Evolutionary conservation across 2,113 vertebrate species (phyloP), one percentile per base, ranked within the genome.

Genomic region (Crotalus viridis): DNA sequence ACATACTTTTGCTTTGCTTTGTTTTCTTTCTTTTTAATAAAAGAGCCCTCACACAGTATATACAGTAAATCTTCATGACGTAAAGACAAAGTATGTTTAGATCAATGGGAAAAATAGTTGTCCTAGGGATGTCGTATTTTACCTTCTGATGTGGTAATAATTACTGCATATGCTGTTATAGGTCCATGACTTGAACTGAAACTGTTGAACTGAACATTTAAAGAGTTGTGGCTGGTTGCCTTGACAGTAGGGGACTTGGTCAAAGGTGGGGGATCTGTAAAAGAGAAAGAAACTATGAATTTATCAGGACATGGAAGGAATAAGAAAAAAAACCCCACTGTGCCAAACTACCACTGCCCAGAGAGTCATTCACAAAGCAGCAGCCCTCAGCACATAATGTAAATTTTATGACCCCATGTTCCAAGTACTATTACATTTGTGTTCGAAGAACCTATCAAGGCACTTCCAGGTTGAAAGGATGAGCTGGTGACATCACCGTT

Each of bases 141-240:
- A 81, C 98, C 97, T 69, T 94, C 3, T 0, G 90, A 59, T 0
- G 96, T 95, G 92, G 97, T 96, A 88, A 99, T 95, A 91, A 99
- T 93, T 87, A 99, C 89, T 0, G 99, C 99, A 0, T 98, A 97
- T 48, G 98, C 89, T 91, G 90, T 94, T 93, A 99, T 96, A 0
- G 97, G 98, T 91, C 99, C 99, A 0, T 97, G 96, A 74, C 21
- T 92, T 43, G 91, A 28, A 92, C 97, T 69, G 90, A 99, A 98
- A 57, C 96, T 92, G 3, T 91, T 92, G 94, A 98, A 98, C 64
- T 94, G 93, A 33, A 97, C 97, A 94, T 96, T 96, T 7, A 97
- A 61, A 0, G 97, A 97, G 51, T 95, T 97, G 95, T 97, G 97
- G 61, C 94, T 97, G 90, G 96, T 0, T 9, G 1, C 94, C 9